phyloP scores from a whole-genome alignment of 2,797 vertebrate species.

The Rhodeus uyekii region DNA sequence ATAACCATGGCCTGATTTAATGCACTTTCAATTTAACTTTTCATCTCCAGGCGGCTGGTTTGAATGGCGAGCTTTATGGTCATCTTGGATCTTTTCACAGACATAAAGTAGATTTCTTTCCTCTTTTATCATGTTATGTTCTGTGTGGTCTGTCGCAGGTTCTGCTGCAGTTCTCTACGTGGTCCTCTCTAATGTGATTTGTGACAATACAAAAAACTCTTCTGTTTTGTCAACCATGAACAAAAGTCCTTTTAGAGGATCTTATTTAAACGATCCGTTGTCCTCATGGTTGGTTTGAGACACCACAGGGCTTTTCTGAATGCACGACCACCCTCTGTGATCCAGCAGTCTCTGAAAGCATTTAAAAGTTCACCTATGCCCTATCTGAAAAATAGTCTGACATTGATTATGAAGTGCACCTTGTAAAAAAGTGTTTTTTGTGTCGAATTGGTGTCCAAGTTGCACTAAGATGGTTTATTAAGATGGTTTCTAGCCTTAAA shows the following conservation, averaged over 20 bases:
- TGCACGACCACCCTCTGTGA: background rate
- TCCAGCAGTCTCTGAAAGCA: background rate
- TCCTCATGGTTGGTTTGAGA: background rate
- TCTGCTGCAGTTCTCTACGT: background rate
- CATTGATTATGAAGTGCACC: constrained; percentile 11
- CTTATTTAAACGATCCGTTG: background rate
- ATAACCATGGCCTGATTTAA: background rate
- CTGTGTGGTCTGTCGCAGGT: background rate
- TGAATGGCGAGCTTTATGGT: constrained; percentile 6
- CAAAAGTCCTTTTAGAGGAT: background rate
- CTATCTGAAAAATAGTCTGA: background rate
- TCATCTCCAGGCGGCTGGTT: background rate
- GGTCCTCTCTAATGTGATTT: background rate
- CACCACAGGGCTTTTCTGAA: background rate
- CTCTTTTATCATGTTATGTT: background rate
- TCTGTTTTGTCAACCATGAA: background rate
- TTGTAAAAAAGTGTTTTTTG: background rate
- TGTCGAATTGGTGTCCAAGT: background rate
- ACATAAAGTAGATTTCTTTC: background rate
- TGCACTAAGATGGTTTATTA: background rate
- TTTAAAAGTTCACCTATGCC: constrained; percentile 6
- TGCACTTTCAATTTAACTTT: background rate
- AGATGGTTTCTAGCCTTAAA: constrained; percentile 23
- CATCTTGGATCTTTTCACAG: constrained; percentile 19
- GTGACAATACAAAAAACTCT: background rate